Evolutionary conservation across 2,113 vertebrate genomes (phyloP), one percentile per base, ranked within the genome.

Genomic region (Astatoreochromis straeleni): DNA sequence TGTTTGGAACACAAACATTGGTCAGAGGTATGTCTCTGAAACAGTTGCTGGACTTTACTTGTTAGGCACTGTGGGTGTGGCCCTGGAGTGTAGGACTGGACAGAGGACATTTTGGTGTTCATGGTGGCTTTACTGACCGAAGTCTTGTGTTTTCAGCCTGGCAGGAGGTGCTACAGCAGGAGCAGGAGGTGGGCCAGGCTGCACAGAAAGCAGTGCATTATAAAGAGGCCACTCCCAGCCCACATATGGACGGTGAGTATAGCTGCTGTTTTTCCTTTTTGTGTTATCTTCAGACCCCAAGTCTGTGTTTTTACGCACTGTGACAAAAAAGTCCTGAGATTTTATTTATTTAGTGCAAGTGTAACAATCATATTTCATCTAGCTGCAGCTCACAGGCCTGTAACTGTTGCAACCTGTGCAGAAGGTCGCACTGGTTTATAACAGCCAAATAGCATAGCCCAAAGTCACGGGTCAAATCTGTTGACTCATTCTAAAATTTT

Each of bases 111-210:
- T 82, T 24, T 4, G 11, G 24, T 51, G 29, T 54, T 10, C 31
- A 9, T 7, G 11, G 7, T 55, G 11, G 6, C 26, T 19, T 47
- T 11, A 14, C 13, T 89, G 45, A 88, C 17, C 1, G 31, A 47
- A 65, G 31, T 42, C 11, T 60, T 75, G 45, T 88, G 78, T 82
- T 89, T 83, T 54, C 93, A 99, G 98, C 97, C 83, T 99, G 98
- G 98, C 97, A 97, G 94, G 97, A 97, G 92, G 97, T 98, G 90
- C 91, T 96, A 86, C 95, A 96, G 4, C 91, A 94, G 90, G 95
- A 96, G 5, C 86, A 93, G 79, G 92, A 89, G 70, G 88, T n/a
- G 35, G 92, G n/a, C 70, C 85, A 96, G 29, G 92, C 89, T 0
- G 14, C 91, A 81, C 93, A 93, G 0, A 88, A 93, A 82, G 96